Evolutionary conservation across 1,140 invertebrate genomes (phyloP).

Genomic region (Bombus fervidus): DNA sequence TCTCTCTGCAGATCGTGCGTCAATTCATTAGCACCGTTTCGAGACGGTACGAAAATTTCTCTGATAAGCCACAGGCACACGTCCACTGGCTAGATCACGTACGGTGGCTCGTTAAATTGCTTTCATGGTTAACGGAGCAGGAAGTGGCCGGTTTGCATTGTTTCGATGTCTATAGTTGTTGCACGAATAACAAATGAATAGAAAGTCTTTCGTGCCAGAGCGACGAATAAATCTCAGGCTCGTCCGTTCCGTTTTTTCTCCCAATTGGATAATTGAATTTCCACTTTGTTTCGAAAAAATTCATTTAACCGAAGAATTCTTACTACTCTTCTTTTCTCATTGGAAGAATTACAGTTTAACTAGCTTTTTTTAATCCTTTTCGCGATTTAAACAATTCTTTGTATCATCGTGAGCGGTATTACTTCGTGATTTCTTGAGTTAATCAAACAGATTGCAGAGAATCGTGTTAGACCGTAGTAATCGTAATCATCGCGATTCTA

Average conservation of each 20-base stretch:
- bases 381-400: neutral
- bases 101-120: conserved; percentile 53
- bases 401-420: neutral
- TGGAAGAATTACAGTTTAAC: too few species aligned
- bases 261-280: neutral
- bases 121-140: conserved; percentile 59
- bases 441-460: neutral
- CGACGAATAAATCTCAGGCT: conserved; percentile 14
- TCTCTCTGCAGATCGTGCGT: too few species aligned
- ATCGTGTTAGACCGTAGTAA: neutral
- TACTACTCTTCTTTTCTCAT: too few species aligned
- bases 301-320: too few species aligned
- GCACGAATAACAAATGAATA: conserved; percentile 79
- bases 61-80: conserved; percentile 31
- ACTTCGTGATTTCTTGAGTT: neutral
- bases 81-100: conserved; percentile 25
- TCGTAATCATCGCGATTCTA: neutral
- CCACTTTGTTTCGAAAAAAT: neutral
- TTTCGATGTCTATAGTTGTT: conserved; percentile 56
- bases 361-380: neutral
- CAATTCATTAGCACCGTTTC: conserved; percentile 25
- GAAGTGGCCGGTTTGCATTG: conserved; percentile 83
- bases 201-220: conserved; percentile 48
- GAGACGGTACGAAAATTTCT: conserved; percentile 36
- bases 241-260: conserved; percentile 7